A percentile compares a stretch with the other conserved stretches of the same genome.
Conservation (phyloP, 1,140 invertebrate species). For the Musca domestica region DNA sequence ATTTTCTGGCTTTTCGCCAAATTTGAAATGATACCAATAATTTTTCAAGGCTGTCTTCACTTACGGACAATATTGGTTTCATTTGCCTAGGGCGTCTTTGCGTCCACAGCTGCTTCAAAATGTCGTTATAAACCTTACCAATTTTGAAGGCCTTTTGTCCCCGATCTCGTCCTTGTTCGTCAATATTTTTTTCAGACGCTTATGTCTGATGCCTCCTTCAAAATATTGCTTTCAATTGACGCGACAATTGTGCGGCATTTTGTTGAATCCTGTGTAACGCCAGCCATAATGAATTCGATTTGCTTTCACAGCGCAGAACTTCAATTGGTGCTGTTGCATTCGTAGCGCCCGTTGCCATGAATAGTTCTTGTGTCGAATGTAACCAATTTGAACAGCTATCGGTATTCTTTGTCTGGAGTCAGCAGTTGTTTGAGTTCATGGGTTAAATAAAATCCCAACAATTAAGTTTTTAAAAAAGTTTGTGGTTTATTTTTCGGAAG, state of each 20-base stretch:
- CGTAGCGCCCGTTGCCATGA: too few relatives aligned
- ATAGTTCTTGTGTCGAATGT: too few relatives aligned
- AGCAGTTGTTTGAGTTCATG: too few relatives aligned
- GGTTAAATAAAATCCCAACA: too few relatives aligned
- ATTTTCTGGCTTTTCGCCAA: not conserved
- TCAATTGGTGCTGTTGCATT: too few relatives aligned
- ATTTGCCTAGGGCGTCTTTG: not conserved
- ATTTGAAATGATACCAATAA: conserved; percentile 9
- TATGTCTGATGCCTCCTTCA: not conserved
- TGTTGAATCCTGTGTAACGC: not conserved
- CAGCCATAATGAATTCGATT: not conserved
- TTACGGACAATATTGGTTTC: not conserved
- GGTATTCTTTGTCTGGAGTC: too few relatives aligned
- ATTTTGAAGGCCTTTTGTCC: not conserved
- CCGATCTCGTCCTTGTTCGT: too few relatives aligned
- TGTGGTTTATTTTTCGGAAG: too few relatives aligned
- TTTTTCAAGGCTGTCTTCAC: not conserved
- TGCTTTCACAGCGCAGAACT: too few relatives aligned
- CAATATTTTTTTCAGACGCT: too few relatives aligned
- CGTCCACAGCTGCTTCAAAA: not conserved
- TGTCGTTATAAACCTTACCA: not conserved
- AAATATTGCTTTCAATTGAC: conserved; percentile 1
- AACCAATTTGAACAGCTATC: too few relatives aligned
- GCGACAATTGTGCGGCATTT: conserved; percentile 3
- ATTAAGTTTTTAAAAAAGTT: too few relatives aligned